Evolutionary conservation across 2,888 invertebrate species (phyloP).

Genomic region (Exocentrus adspersus): DNA sequence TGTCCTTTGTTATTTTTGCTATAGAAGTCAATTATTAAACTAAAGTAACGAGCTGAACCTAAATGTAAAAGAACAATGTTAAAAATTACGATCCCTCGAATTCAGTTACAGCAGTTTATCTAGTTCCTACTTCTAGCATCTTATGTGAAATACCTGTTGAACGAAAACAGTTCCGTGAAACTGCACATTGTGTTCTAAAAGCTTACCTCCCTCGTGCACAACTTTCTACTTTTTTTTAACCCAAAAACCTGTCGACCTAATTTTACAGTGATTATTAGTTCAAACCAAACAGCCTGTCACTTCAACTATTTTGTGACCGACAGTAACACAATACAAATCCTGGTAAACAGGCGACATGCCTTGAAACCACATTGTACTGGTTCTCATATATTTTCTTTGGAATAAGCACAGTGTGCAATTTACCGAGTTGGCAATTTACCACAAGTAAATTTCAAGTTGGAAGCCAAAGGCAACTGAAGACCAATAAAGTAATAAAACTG

Average conservation of each 20-base stretch:
- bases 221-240: neutral
- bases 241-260: neutral
- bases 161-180: neutral
- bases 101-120: no score
- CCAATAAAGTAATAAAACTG: conserved; percentile 23
- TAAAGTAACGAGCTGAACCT: no score
- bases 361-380: neutral
- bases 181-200: neutral
- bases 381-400: conserved; percentile 6
- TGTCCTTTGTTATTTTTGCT: no score
- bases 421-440: conserved; percentile 13
- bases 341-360: neutral
- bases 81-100: no score
- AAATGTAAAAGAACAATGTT: no score
- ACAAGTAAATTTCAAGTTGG: conserved; percentile 16
- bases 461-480: conserved; percentile 13
- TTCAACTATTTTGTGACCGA: neutral
- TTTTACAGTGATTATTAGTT: neutral
- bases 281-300: neutral
- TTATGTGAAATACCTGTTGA: no score
- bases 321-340: neutral
- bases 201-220: neutral
- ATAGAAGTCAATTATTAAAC: no score
- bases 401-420: conserved; percentile 9
- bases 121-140: no score